Base-by-base conservation (phyloP, 2,797 vertebrate genomes). In the Typhlichthys eigenmanni region DNA sequence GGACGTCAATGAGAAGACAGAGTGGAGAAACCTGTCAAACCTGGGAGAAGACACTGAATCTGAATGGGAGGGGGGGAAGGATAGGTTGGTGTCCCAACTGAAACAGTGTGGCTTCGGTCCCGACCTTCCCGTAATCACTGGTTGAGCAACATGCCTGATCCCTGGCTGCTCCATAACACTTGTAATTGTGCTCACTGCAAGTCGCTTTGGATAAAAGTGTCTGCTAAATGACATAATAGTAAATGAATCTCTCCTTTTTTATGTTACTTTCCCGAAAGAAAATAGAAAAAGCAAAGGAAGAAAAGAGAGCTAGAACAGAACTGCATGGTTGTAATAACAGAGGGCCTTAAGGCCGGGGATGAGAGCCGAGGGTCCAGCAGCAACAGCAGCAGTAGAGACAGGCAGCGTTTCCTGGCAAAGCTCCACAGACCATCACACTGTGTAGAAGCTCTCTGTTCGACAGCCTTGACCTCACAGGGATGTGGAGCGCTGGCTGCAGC, bases 271-370 rank as follows among this genome's bases (percentile, higher is more conserved):
- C 38, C 43, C 4, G 19, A 59, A 14, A 47, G 32, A 51, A 10
- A 45, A 5, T 45, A 14, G 2, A 12, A 13, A 24, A 5, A 10
- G 5, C 1, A 34, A 29, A 51, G 49, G 19, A 11, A 16, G 54
- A 34, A 32, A 17, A 48, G 17, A 38, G n/a, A 38, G 7, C 38
- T 62, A 66, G 49, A 66, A 59, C n/a, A 46, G 49, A 9, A 14
- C 51, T 50, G 52, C 72, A 51, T 19, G 66, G 62, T 62, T 72
- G 64, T 66, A 58, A 60, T 64, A 76, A 74, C 68, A 75, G 73
- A 66, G 60, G 52, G 17, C 75, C 60, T 60, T 63, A 58, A 32
- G 29, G 60, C 55, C 34, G 47, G n/a, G 47, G 47, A 48, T 61
- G 63, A 69, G 62, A 72, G 66, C 55, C 13, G 38, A 49, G 32